These are phyloP conservation scores for Anoplius nigerrimus DNA, from an alignment of 2,888 invertebrate species.

Conservation along the genomic window DNA sequence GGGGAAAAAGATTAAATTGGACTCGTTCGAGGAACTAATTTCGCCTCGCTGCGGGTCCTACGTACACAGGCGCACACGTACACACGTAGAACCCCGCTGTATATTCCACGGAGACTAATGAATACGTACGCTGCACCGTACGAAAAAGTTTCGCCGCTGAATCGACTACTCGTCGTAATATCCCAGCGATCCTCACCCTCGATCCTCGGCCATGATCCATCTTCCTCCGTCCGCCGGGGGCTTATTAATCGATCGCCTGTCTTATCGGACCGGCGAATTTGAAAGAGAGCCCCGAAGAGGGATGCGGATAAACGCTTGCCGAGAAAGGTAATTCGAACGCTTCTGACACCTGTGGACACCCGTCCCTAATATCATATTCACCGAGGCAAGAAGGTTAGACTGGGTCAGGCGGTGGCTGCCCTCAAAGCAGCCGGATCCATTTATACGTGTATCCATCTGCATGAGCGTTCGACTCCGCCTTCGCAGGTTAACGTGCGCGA, in stretches of 20 bases:
- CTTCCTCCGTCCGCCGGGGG: neutral
- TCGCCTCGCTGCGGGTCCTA: constrained; percentile 20
- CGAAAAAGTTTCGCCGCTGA: constrained; percentile 35
- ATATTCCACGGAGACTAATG: constrained; percentile 29
- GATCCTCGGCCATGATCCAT: constrained; percentile 2
- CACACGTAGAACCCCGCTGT: constrained; percentile 15
- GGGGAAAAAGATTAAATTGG: constrained; percentile 35
- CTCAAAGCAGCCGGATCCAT: no score
- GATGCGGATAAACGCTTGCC: no score
- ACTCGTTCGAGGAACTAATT: constrained; percentile 45
- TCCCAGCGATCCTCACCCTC: neutral
- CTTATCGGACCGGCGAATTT: neutral
- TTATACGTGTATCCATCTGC: no score
- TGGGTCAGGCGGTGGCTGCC: no score
- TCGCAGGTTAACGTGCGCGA: constrained; percentile 3
- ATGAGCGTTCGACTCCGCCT: no score
- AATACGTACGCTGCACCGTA: constrained; percentile 27
- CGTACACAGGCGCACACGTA: no score
- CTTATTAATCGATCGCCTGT: no score
- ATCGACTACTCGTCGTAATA: neutral
- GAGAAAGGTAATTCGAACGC: no score
- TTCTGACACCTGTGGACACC: no score
- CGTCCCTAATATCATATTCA: no score
- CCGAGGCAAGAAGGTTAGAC: no score
- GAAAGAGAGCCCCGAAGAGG: neutral